These are phyloP conservation scores for Agrilus planipennis DNA, from an alignment of 1,140 invertebrate genomes.

Conservation along the genomic window DNA sequence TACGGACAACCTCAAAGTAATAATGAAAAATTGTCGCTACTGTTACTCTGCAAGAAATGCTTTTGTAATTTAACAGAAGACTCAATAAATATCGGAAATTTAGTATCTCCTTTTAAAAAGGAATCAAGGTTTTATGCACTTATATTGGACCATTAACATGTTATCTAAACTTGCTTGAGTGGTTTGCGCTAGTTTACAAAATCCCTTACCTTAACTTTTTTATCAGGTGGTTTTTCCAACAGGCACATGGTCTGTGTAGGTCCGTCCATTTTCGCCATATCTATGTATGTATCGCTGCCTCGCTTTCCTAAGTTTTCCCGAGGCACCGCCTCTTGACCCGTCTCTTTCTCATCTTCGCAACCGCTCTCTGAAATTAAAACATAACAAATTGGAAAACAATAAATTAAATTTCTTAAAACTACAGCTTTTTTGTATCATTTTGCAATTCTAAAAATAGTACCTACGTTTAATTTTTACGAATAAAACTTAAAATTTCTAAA, in stretches of 20 bases:
- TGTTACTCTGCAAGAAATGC: too few relatives aligned
- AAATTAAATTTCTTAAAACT: too few relatives aligned
- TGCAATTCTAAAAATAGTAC: too few relatives aligned
- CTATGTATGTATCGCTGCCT: constrained; percentile 29
- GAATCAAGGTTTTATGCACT: neutral
- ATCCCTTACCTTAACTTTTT: constrained; percentile 42
- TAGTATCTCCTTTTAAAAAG: neutral
- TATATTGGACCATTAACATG: neutral
- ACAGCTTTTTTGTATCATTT: too few relatives aligned
- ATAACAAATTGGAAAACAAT: too few relatives aligned
- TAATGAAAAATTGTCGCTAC: too few relatives aligned
- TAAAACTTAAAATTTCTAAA: too few relatives aligned
- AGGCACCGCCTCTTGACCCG: constrained; percentile 22
- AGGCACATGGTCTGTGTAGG: constrained; percentile 24
- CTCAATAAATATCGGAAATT: neutral
- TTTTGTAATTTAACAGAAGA: too few relatives aligned
- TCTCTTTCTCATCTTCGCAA: constrained; percentile 35
- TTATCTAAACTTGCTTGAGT: neutral
- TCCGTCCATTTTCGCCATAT: constrained; percentile 20
- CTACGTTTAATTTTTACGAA: too few relatives aligned
- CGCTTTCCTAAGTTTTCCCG: constrained; percentile 28
- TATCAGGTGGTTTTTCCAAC: constrained; percentile 40
- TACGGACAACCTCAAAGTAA: too few relatives aligned
- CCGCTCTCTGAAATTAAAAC: constrained; percentile 32
- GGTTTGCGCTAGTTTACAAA: neutral